phyloP scores from a whole-genome alignment of 2,888 invertebrate genomes.

The Dexiosoma caninum region DNA sequence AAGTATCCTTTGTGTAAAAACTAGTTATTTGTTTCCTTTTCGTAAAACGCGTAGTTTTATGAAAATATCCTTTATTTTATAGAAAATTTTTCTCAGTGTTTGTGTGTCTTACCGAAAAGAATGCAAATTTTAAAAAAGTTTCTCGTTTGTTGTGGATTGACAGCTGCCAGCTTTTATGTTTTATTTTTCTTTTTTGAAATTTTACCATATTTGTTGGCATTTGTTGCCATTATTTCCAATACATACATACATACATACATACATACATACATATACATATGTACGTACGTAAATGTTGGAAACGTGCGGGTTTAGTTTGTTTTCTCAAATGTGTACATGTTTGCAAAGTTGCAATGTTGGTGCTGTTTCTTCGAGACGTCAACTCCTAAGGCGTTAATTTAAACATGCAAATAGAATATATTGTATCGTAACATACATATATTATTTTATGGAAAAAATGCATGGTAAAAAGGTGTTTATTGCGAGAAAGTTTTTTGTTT shows the following conservation, averaged over 20 bases:
- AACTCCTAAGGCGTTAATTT: conserved; percentile 65
- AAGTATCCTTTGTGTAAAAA: neutral
- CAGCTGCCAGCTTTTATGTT: conserved; percentile 63
- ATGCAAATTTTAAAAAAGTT: conserved; percentile 31
- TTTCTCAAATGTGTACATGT: conserved; percentile 12
- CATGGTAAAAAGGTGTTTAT: conserved; percentile 49
- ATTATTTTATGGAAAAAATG: neutral
- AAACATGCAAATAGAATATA: conserved; percentile 63
- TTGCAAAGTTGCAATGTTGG: conserved; percentile 42
- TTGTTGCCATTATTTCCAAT: conserved; percentile 36
- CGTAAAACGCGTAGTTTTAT: neutral
- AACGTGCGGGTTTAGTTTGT: conserved; percentile 55
- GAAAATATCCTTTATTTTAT: neutral
- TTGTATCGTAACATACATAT: neutral
- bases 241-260: too few species aligned
- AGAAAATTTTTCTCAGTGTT: conserved; percentile 30
- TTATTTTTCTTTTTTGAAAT: conserved; percentile 24
- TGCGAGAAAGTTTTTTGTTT: neutral
- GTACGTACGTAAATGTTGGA: conserved; percentile 5
- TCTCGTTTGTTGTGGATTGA: conserved; percentile 60
- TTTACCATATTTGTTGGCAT: conserved; percentile 20
- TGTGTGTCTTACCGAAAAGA: conserved; percentile 13
- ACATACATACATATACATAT: too few species aligned
- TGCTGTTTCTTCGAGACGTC: conserved; percentile 42
- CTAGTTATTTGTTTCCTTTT: too few species aligned